Evolutionary conservation across 1,140 invertebrate species (phyloP).

Genomic region (Lineus longissimus): DNA sequence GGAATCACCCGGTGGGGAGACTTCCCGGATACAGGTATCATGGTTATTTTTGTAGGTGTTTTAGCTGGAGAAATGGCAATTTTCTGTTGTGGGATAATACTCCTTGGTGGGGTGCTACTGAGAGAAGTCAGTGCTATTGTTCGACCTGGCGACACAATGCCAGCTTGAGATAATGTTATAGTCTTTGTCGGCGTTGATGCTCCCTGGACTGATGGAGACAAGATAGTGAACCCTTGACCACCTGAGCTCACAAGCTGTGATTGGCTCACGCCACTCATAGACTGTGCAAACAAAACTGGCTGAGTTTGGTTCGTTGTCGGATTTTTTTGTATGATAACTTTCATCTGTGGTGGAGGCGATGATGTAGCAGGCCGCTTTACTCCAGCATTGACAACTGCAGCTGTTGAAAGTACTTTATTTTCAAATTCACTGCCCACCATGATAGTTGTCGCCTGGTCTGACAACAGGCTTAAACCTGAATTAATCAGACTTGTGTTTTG

Average conservation of each 20-base stretch:
- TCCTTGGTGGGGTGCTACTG: conserved; percentile 40
- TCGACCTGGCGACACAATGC: conserved; percentile 38
- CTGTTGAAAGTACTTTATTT: background rate
- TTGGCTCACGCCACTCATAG: conserved; percentile 23
- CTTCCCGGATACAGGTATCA: conserved; percentile 48
- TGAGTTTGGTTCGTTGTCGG: conserved; percentile 39
- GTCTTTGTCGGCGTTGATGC: conserved; percentile 60
- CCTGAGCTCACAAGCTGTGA: conserved; percentile 16
- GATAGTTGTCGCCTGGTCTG: too few relatives aligned
- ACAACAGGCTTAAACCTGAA: too few relatives aligned
- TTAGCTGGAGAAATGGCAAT: conserved; percentile 47
- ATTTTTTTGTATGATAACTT: conserved; percentile 62
- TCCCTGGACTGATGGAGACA: conserved; percentile 10
- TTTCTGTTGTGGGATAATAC: conserved; percentile 40
- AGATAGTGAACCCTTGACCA: conserved; percentile 19
- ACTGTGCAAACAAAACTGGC: conserved; percentile 8
- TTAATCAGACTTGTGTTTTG: too few relatives aligned
- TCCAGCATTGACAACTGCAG: conserved; percentile 20
- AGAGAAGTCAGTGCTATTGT: conserved; percentile 29
- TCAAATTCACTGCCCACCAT: too few relatives aligned
- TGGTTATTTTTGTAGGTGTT: conserved; percentile 50
- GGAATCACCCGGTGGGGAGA: conserved; percentile 47
- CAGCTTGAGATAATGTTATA: conserved; percentile 64
- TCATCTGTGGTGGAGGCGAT: conserved; percentile 41
- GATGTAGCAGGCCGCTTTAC: conserved; percentile 25